Conservation (phyloP, 2,888 invertebrate species). For the Watsonalla binaria region DNA sequence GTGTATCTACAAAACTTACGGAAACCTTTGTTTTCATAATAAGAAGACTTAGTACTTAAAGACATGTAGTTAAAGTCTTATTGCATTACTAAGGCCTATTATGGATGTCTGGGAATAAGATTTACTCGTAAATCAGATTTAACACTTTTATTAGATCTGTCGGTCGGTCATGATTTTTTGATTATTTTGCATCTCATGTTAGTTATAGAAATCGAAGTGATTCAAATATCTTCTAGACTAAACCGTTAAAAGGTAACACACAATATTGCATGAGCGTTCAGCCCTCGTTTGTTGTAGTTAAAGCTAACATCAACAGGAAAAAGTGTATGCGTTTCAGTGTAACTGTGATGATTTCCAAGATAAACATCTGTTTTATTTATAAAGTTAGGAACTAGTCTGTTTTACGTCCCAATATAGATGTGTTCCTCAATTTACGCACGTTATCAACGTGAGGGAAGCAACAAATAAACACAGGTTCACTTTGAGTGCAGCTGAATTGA, state of each 20-base stretch:
- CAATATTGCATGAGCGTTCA: neutral
- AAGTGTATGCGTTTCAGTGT: conserved; percentile 1
- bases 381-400: conserved; percentile 10
- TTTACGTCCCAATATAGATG: conserved; percentile 29
- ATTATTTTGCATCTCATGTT: too few species aligned
- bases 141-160: too few species aligned
- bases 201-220: too few species aligned
- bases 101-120: too few species aligned
- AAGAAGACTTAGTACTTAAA: too few species aligned
- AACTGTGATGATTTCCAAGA: conserved; percentile 1
- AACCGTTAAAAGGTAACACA: neutral
- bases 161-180: too few species aligned
- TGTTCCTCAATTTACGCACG: conserved; percentile 22
- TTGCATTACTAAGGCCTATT: too few species aligned
- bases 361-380: conserved; percentile 4
- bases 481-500: conserved; percentile 37
- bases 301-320: neutral
- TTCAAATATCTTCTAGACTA: too few species aligned
- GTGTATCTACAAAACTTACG: too few species aligned
- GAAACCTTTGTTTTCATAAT: too few species aligned
- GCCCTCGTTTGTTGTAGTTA: neutral
- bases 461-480: conserved; percentile 50
- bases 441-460: conserved; percentile 43
- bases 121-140: too few species aligned
- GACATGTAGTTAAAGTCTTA: too few species aligned